Percentiles rank a stretch among this genome's conserved stretches.
Evolutionary conservation across 2,797 vertebrate genomes (phyloP).

Genomic region (Mionectes olivaceus): DNA sequence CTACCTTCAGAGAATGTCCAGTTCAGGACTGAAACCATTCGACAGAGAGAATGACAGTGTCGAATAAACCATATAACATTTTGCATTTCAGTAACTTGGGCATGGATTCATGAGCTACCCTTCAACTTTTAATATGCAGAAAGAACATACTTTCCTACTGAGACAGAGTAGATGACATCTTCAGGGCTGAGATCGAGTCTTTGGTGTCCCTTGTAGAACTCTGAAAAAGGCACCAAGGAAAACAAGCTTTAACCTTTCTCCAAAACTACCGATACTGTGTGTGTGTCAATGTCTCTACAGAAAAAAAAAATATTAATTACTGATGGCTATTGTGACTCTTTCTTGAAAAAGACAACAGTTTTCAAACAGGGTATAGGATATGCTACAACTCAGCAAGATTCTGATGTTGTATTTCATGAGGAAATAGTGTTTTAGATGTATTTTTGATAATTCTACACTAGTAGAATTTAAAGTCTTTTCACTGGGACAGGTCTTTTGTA

Average conservation of each 20-base stretch:
- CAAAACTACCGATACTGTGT: neutral
- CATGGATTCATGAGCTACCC: neutral
- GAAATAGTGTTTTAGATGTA: neutral
- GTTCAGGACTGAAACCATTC: neutral
- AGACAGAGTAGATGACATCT: neutral
- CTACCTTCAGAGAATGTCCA: neutral
- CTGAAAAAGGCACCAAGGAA: slow-evolving; percentile 7
- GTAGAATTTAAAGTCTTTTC: neutral
- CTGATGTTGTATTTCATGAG: neutral
- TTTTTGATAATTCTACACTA: neutral
- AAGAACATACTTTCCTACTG: neutral
- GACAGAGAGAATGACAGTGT: neutral
- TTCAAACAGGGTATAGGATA: neutral
- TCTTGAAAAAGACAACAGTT: neutral
- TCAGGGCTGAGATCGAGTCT: neutral
- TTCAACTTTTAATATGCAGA: neutral
- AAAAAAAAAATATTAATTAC: neutral
- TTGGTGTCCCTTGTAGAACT: slow-evolving; percentile 18
- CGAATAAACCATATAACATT: neutral
- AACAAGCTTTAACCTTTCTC: neutral
- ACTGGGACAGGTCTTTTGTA: neutral
- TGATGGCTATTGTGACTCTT: neutral
- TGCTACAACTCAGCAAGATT: neutral
- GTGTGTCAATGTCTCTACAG: neutral
- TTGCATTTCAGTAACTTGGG: neutral